Evolutionary conservation across 2,888 invertebrate genomes (phyloP).

Genomic region (Osmoderma eremita): DNA sequence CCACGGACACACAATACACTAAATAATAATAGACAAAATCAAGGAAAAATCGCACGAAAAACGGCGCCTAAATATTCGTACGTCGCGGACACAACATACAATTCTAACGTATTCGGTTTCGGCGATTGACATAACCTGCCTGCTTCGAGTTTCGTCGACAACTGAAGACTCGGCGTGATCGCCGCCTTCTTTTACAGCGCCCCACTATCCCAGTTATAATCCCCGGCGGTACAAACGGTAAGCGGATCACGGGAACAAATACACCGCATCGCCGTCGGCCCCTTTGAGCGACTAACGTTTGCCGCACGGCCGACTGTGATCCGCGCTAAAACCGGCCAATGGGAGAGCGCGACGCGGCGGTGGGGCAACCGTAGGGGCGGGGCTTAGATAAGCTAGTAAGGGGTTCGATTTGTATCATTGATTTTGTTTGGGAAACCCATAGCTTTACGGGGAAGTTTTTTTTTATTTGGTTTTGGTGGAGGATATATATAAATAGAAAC

Average conservation of each 20-base stretch:
- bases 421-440: constrained; percentile 39
- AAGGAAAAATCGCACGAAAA: constrained; percentile 2
- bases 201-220: constrained; percentile 24
- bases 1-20: neutral
- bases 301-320: constrained; percentile 36
- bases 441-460: too few relatives aligned
- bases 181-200: constrained; percentile 35
- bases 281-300: constrained; percentile 22
- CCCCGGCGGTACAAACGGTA: neutral
- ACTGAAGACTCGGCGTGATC: constrained; percentile 24
- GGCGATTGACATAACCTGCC: constrained; percentile 24
- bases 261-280: neutral
- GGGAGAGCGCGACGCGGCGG: constrained; percentile 36
- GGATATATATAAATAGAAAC: too few relatives aligned
- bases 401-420: constrained; percentile 45
- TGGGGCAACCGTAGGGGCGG: constrained; percentile 40
- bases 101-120: constrained; percentile 24
- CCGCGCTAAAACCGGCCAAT: constrained; percentile 33
- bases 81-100: constrained; percentile 17
- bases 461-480: constrained; percentile 2
- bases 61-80: constrained; percentile 11
- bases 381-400: constrained; percentile 40
- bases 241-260: constrained; percentile 15
- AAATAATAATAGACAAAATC: neutral
- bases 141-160: constrained; percentile 31